Evolutionary conservation across 1,140 invertebrate genomes (phyloP).

Genomic region (Latrodectus geometricus): DNA sequence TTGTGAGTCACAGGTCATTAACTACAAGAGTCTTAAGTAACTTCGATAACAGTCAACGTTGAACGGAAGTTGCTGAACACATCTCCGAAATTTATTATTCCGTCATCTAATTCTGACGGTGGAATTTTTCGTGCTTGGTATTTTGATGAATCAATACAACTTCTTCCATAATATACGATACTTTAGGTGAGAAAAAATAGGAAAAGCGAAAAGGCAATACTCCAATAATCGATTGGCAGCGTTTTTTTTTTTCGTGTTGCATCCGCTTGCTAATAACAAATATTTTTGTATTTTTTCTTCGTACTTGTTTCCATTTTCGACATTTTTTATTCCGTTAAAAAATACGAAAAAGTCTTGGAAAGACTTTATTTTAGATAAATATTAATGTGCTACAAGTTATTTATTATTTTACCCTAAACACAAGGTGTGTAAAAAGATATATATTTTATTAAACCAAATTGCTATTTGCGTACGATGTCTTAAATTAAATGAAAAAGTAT

Average conservation of each 20-base stretch:
- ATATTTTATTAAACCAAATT: no score
- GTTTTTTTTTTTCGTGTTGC: not conserved
- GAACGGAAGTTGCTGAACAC: slow-evolving; percentile 25
- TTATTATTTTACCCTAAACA: not conserved
- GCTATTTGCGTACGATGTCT: no score
- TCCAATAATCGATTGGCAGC: not conserved
- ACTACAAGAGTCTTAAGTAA: slow-evolving; percentile 49
- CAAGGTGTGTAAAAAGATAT: no score
- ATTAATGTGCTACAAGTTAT: not conserved
- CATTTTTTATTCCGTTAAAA: not conserved
- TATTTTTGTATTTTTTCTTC: not conserved
- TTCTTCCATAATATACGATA: not conserved
- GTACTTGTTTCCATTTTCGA: not conserved
- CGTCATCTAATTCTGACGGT: slow-evolving; percentile 31
- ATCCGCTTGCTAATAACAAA: slow-evolving; percentile 8
- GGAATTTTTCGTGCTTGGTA: not conserved
- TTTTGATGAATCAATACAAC: slow-evolving; percentile 41
- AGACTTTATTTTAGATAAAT: not conserved
- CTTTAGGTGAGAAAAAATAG: not conserved
- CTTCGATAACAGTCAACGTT: slow-evolving; percentile 28
- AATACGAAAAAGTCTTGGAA: not conserved
- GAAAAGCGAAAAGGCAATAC: not conserved
- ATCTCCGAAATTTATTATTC: slow-evolving; percentile 46
- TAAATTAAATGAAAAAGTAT: no score
- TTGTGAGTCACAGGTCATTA: slow-evolving; percentile 57